Conservation (phyloP, 2,888 invertebrate species). For the Girardia tigrina region DNA sequence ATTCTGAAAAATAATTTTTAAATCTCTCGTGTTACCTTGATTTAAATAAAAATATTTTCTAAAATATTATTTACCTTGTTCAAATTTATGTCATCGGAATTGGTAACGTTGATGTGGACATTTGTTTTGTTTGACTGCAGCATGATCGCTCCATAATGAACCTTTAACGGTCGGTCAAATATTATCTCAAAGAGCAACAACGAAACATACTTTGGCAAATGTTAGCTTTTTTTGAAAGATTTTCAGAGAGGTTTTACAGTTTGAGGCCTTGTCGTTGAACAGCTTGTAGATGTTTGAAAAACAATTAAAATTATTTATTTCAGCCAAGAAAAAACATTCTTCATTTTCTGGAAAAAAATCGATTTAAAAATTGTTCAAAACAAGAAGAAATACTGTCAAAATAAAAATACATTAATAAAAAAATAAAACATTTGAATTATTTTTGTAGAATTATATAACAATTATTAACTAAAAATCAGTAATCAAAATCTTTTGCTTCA, state of each 20-base stretch:
- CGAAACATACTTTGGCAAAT: background rate
- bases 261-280: background rate
- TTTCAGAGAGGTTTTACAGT: background rate
- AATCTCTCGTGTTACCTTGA: too few species aligned
- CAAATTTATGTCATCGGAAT: background rate
- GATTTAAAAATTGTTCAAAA: too few species aligned
- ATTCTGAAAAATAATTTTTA: too few species aligned
- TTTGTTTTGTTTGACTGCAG: background rate
- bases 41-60: too few species aligned
- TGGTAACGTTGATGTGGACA: background rate
- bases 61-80: too few species aligned
- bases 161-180: background rate
- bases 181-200: background rate
- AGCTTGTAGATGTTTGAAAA: slow-evolving; percentile 1
- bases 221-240: background rate
- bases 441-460: too few species aligned
- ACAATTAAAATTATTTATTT: slow-evolving; percentile 3
- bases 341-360: background rate
- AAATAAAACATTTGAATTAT: too few species aligned
- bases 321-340: background rate
- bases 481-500: too few species aligned
- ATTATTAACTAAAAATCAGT: too few species aligned
- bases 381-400: too few species aligned
- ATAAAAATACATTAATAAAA: too few species aligned
- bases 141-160: background rate